Percentiles rank a stretch among this genome's conserved stretches.
Evolutionary conservation across 2,113 vertebrate species (phyloP).

Genomic region (Lethenteron camtschaticum): DNA sequence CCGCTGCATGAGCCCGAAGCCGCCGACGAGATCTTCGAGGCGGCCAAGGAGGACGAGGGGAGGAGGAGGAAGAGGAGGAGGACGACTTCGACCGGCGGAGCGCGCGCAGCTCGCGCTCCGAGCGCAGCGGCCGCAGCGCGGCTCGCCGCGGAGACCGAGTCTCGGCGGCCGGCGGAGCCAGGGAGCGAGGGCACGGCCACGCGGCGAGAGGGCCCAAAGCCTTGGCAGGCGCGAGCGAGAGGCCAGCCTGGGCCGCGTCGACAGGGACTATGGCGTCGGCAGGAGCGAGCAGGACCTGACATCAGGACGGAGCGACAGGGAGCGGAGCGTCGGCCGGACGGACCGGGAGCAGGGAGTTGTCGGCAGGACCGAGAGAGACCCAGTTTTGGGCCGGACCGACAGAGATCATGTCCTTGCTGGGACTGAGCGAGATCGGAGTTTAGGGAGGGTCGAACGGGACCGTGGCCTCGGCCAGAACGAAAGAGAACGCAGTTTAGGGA

Average conservation of each 20-base stretch:
- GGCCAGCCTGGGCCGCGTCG: no score
- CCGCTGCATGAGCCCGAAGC: no score
- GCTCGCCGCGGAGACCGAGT: conserved; percentile 4
- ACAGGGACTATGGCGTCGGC: no score
- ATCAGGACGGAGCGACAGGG: neutral
- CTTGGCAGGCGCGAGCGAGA: no score
- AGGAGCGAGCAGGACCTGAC: neutral
- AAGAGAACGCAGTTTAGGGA: no score
- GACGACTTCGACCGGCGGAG: neutral
- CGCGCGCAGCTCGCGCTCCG: neutral
- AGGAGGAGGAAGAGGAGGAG: conserved; percentile 1
- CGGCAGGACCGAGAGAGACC: no score
- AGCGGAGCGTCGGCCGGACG: neutral
- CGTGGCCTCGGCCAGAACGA: neutral
- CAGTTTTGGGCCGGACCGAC: no score
- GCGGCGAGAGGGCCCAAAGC: no score
- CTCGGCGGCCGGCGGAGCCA: neutral
- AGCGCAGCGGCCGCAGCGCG: neutral
- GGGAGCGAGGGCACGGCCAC: no score
- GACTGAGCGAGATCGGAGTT: conserved; percentile 2
- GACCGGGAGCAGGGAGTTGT: no score
- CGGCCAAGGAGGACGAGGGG: neutral
- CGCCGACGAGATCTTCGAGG: no score
- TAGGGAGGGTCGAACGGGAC: neutral
- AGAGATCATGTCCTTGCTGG: neutral